Percentiles rank a stretch among this genome's conserved stretches.
These are phyloP conservation scores for Phytoseiulus persimilis DNA, from an alignment of 2,888 invertebrate genomes.

Conservation along the genomic window DNA sequence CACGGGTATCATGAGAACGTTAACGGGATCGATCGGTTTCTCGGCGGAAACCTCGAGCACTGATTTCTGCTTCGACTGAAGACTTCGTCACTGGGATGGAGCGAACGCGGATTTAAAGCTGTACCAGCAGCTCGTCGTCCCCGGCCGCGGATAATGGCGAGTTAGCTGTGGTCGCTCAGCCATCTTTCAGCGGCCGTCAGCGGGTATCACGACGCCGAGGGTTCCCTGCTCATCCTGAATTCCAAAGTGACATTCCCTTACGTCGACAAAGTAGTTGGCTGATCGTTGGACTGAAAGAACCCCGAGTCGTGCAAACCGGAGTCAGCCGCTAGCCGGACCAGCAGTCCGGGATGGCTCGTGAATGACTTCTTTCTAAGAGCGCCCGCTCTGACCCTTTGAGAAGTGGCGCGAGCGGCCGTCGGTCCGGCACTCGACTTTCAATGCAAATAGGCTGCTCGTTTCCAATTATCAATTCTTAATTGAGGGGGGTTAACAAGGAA, in stretches of 20 bases:
- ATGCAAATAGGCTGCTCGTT: not conserved
- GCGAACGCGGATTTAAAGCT: not conserved
- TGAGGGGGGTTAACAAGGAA: not conserved
- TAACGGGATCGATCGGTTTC: not conserved
- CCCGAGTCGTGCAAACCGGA: not conserved
- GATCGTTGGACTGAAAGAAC: not conserved
- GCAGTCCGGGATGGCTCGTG: not conserved
- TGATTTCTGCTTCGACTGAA: not conserved
- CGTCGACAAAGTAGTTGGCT: not conserved
- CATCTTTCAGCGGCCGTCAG: not conserved
- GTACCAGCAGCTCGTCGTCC: not conserved
- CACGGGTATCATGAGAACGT: not conserved
- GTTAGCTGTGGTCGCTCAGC: not conserved
- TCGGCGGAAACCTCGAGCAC: not conserved
- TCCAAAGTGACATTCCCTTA: not conserved
- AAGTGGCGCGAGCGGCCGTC: not conserved
- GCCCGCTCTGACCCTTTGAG: not conserved
- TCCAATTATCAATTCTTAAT: not conserved
- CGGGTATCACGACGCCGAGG: not conserved
- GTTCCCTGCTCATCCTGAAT: not conserved
- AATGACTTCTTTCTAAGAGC: not conserved
- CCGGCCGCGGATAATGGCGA: not conserved
- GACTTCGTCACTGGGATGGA: not conserved
- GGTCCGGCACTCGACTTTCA: not conserved
- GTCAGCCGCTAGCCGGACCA: not conserved